Percentiles rank a stretch among this genome's conserved stretches.
These are phyloP conservation scores for Drosophila monieri DNA, from an alignment of 2,888 invertebrate species.

Conservation along the genomic window DNA sequence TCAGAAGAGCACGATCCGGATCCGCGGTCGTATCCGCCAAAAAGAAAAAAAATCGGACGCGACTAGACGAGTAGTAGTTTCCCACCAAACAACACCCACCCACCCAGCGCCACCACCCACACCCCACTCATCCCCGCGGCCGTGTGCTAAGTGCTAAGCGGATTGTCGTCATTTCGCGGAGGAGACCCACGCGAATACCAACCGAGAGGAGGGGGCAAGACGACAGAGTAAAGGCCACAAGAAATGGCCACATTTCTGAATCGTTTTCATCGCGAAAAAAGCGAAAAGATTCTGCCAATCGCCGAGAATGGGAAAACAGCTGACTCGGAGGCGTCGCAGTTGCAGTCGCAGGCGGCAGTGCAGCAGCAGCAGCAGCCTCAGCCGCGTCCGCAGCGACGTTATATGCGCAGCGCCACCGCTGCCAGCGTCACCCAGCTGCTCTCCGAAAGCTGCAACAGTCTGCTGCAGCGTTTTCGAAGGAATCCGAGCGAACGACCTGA, in stretches of 20 bases:
- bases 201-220: constrained; percentile 1
- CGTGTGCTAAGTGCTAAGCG: constrained; percentile 7
- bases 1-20: constrained; percentile 30
- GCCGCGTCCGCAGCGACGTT: constrained; percentile 88
- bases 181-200: constrained; percentile 23
- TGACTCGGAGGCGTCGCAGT: constrained; percentile 35
- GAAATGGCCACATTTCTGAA: constrained; percentile 81
- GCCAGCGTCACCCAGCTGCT: constrained; percentile 93
- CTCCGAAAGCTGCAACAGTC: constrained; percentile 93
- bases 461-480: constrained; percentile 91
- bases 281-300: constrained; percentile 77
- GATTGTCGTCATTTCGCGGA: constrained; percentile 42
- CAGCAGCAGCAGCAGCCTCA: constrained; percentile 45
- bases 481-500: constrained; percentile 90
- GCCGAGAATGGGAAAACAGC: constrained; percentile 52
- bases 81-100: constrained; percentile 9
- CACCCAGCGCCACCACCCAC: background rate
- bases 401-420: constrained; percentile 90
- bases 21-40: constrained; percentile 8
- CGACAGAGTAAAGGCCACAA: background rate
- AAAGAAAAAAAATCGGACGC: background rate
- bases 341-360: constrained; percentile 13
- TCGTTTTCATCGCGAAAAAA: constrained; percentile 82
- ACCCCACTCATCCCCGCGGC: background rate
- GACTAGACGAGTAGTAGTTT: constrained; percentile 9